Percentiles rank a stretch among this genome's conserved stretches.
Evolutionary conservation across 1,140 invertebrate genomes (phyloP).

Genomic region (Hetaerina americana): DNA sequence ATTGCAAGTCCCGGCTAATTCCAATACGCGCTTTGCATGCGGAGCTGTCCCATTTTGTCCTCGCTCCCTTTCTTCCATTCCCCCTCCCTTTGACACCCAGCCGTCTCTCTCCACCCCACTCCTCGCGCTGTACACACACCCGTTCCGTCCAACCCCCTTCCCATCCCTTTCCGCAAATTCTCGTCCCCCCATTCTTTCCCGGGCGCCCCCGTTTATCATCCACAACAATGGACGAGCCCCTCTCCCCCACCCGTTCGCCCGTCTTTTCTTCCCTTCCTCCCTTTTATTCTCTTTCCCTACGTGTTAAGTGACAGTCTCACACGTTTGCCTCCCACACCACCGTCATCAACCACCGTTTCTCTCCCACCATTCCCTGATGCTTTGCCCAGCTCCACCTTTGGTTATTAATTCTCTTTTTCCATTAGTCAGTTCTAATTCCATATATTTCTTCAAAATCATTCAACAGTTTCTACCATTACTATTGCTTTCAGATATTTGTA

Average conservation of each 20-base stretch:
- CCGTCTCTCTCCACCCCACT: neutral
- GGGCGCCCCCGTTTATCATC: neutral
- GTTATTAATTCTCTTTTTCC: too few species aligned
- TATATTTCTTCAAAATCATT: too few species aligned
- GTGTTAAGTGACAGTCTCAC: too few species aligned
- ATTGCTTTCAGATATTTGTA: too few species aligned
- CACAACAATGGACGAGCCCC: neutral
- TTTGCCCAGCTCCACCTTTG: neutral
- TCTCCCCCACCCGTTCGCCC: too few species aligned
- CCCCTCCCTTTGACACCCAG: too few species aligned
- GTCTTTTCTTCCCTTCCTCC: too few species aligned
- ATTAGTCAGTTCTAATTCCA: too few species aligned
- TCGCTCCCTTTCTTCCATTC: neutral
- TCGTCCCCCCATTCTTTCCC: neutral
- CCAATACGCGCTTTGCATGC: neutral
- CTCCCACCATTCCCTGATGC: neutral
- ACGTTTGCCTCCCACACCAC: too few species aligned
- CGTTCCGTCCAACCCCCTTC: neutral
- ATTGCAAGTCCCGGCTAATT: neutral
- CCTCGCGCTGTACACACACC: neutral
- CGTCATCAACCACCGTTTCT: neutral
- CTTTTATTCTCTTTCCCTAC: too few species aligned
- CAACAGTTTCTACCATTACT: too few species aligned
- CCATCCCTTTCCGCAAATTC: neutral
- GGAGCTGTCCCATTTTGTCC: neutral